phyloP scores from a whole-genome alignment of 2,888 invertebrate species.

The Caenorhabditis angaria region DNA sequence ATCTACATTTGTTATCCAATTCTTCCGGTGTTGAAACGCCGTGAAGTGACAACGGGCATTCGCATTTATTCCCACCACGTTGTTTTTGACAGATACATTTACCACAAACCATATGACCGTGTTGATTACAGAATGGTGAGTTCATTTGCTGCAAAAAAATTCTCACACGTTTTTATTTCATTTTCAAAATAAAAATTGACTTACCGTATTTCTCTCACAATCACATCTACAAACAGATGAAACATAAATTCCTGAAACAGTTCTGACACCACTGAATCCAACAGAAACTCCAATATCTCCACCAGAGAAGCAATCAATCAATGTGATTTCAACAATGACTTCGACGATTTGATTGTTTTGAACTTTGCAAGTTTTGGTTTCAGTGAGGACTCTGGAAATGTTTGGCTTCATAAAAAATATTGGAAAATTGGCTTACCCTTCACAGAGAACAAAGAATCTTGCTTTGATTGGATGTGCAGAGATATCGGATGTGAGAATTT shows the following conservation, averaged over 20 bases:
- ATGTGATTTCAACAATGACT: conserved; percentile 42
- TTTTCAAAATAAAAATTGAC: background rate
- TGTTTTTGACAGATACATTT: conserved; percentile 57
- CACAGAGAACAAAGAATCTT: conserved; percentile 62
- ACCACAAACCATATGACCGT: conserved; percentile 67
- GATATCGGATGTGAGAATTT: conserved; percentile 66
- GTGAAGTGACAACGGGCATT: conserved; percentile 59
- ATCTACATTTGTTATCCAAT: conserved; percentile 59
- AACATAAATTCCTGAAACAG: conserved; percentile 54
- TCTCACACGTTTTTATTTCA: background rate
- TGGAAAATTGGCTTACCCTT: conserved; percentile 48
- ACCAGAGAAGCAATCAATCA: conserved; percentile 57
- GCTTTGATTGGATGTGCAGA: conserved; percentile 53
- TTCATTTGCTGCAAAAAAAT: conserved; percentile 54
- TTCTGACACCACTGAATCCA: conserved; percentile 65
- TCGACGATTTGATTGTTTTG: conserved; percentile 42
- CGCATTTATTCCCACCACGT: conserved; percentile 57
- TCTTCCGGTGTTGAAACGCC: conserved; percentile 55
- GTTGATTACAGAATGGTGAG: conserved; percentile 58
- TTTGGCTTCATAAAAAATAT: conserved; percentile 5
- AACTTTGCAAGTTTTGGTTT: conserved; percentile 57
- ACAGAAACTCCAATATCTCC: conserved; percentile 67
- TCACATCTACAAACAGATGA: conserved; percentile 71
- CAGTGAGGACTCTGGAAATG: conserved; percentile 47
- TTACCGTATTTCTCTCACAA: conserved; percentile 64